Conservation (phyloP, 2,888 invertebrate species). For the Eumerus sabulonum region DNA sequence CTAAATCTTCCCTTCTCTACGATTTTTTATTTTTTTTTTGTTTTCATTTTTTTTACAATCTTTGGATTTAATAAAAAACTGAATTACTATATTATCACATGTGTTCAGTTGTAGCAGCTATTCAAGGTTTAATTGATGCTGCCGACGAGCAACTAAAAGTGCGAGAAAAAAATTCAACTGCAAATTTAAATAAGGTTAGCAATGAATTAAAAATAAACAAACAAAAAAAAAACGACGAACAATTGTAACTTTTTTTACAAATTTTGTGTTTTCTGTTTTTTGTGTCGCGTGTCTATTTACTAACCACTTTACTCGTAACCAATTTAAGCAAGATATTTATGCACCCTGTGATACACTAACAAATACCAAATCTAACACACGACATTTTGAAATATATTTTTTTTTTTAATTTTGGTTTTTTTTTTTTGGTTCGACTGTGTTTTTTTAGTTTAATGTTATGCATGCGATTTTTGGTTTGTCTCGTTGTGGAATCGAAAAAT, state of each 20-base stretch:
- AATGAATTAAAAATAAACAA: constrained; percentile 34
- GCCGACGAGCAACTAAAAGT: constrained; percentile 79
- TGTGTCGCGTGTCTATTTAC: constrained; percentile 39
- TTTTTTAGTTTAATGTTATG: constrained; percentile 21
- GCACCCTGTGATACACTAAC: constrained; percentile 41
- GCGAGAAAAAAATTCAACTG: constrained; percentile 77
- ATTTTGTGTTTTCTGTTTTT: constrained; percentile 29
- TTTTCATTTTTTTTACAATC: constrained; percentile 38
- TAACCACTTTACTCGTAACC: constrained; percentile 15
- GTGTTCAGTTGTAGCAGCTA: constrained; percentile 78
- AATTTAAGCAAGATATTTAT: constrained; percentile 7
- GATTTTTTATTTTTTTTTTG: constrained; percentile 11
- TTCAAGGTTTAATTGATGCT: constrained; percentile 80
- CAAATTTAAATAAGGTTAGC: constrained; percentile 78
- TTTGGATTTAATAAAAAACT: constrained; percentile 33
- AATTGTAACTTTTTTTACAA: constrained; percentile 37
- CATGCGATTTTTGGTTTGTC: constrained; percentile 40
- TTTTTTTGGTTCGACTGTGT: not conserved
- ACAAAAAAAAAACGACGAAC: constrained; percentile 21
- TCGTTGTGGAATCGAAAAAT: constrained; percentile 44
- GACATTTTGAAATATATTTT: constrained; percentile 12
- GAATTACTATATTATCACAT: constrained; percentile 44
- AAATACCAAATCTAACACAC: constrained; percentile 10
- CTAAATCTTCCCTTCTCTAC: constrained; percentile 11
- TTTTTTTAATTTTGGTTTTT: constrained; percentile 11